Evolutionary conservation across 2,888 invertebrate genomes (phyloP), one percentile per base, ranked within the genome.

Genomic region (Anodontia alba): DNA sequence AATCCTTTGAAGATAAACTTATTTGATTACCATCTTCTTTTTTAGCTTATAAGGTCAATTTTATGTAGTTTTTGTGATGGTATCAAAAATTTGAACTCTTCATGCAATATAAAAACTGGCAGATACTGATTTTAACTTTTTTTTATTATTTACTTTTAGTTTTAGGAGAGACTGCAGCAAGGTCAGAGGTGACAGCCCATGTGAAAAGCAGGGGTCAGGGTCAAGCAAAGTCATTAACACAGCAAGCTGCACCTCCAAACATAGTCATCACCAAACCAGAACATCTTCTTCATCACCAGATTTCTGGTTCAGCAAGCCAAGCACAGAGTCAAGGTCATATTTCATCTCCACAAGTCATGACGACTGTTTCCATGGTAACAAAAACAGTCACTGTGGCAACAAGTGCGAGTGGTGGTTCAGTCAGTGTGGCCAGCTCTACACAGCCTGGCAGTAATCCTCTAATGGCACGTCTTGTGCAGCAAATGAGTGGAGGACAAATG

Each of bases 381-480:
- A 81, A 87, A 8, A 81, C 84, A 15, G 76, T 80, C 12, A 71
- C 83, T 75, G 73, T 79, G 54, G 81, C 81, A 72, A 80, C 79
- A 15, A 77, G 73, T n/a, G 66, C 73, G 31, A 46, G 68, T 43
- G 62, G 70, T 26, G 71, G 71, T 38, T 74, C 83, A 51, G 74
- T 77, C 23, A 83, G 80, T 17, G 80, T 78, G 33, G 73, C 83
- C 0, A 81, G 76, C 29, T 49, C 81, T 1, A 71, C 84, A 0
- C 80, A 82, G 12, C 81, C 84, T 12, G 87, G 84, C 62, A 81
- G 83, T 15, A 86, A 74, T 62, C 90, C 92, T 8, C 85, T 92
- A 42, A 90, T 93, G 71, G 91, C 93, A 0, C 86, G 91, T 23
- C 83, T 92, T 10, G 88, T 92, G 49, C 91, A 92, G 73, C 92